A percentile compares a stretch with the other conserved stretches of the same genome.
Conservation (phyloP, 2,888 invertebrate species). For the Morpho helenor region DNA sequence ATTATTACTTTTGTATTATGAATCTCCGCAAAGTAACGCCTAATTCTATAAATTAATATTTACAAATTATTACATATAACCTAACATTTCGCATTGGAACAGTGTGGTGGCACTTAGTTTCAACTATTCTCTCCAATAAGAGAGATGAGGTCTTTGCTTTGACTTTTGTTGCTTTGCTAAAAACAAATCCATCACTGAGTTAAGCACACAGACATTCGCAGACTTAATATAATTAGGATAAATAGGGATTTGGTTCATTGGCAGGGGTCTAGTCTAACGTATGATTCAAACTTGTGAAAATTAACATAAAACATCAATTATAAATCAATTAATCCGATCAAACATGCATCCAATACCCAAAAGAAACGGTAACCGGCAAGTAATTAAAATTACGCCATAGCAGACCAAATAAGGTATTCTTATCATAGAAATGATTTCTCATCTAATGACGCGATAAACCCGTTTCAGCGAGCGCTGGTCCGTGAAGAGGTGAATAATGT, state of each 20-base stretch:
- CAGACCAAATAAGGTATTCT: slow-evolving; percentile 26
- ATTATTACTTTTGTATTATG: too few relatives aligned
- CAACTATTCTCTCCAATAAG: too few relatives aligned
- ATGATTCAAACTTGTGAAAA: slow-evolving; percentile 1
- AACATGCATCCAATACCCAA: background rate
- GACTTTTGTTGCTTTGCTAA: too few relatives aligned
- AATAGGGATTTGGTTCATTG: background rate
- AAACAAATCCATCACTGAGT: too few relatives aligned
- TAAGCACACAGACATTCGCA: too few relatives aligned
- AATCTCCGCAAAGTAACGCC: too few relatives aligned
- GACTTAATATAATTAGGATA: too few relatives aligned
- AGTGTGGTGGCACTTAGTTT: too few relatives aligned
- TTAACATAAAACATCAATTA: background rate
- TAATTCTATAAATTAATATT: too few relatives aligned
- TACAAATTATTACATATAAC: too few relatives aligned
- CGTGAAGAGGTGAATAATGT: slow-evolving; percentile 62
- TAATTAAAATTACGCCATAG: slow-evolving; percentile 21
- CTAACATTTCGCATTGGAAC: too few relatives aligned
- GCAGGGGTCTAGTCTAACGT: background rate
- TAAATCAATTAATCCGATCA: slow-evolving; percentile 3
- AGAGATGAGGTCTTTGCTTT: too few relatives aligned
- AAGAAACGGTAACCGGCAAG: slow-evolving; percentile 6
- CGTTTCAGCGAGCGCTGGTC: slow-evolving; percentile 52
- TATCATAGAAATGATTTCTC: slow-evolving; percentile 43
- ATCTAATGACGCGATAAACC: slow-evolving; percentile 56